These are phyloP conservation scores for Pelochelys cantorii DNA, from an alignment of 2,797 vertebrate genomes.

Conservation along the genomic window DNA sequence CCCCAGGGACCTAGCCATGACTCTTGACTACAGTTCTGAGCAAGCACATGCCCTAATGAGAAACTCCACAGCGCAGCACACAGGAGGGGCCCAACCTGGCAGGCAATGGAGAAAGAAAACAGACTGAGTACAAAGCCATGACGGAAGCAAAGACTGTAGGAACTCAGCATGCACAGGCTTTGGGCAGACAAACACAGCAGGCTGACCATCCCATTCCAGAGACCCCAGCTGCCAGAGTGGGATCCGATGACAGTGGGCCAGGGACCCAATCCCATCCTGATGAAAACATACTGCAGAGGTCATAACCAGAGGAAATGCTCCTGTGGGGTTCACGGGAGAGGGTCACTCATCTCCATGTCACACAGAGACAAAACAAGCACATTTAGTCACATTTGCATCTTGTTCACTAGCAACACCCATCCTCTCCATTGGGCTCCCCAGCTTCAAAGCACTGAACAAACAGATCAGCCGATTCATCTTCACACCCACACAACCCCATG, in stretches of 20 bases:
- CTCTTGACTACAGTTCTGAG: accelerated
- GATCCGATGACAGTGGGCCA: neutral
- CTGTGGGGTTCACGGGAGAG: accelerated
- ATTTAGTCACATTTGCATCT: constrained; percentile 12
- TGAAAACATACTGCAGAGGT: neutral
- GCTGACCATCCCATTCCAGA: neutral
- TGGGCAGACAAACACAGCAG: neutral
- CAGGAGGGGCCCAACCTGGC: neutral
- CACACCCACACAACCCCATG: neutral
- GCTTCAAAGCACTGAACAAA: constrained; percentile 57
- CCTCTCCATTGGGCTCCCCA: constrained; percentile 18
- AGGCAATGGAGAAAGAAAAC: neutral
- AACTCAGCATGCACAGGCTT: neutral
- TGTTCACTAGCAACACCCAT: constrained; percentile 31
- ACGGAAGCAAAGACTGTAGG: neutral
- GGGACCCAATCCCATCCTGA: neutral
- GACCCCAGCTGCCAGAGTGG: neutral
- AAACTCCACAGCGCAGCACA: neutral
- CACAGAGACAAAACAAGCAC: constrained; percentile 20
- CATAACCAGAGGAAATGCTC: neutral
- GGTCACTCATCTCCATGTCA: neutral
- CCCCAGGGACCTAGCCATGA: neutral
- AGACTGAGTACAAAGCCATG: neutral
- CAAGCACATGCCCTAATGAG: neutral
- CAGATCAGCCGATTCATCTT: constrained; percentile 54